phyloP scores from a whole-genome alignment of 1,140 invertebrate genomes.

The Lanistes nyassanus region DNA sequence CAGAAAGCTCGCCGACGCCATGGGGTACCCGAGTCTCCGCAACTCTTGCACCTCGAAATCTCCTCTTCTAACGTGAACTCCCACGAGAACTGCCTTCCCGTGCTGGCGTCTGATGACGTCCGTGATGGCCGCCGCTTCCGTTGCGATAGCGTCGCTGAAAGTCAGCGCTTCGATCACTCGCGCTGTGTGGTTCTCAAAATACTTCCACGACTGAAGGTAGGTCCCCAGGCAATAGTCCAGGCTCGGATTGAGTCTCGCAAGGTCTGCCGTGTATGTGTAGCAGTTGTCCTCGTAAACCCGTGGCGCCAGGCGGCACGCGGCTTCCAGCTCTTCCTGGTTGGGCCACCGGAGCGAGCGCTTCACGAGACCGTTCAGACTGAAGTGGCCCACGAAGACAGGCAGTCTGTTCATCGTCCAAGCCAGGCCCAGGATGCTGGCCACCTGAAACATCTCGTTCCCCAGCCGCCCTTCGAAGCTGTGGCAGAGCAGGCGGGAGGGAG shows the following conservation, averaged over 20 bases:
- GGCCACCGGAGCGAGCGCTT: neutral
- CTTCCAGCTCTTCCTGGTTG: neutral
- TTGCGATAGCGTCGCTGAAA: slow-evolving; percentile 34
- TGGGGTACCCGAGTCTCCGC: slow-evolving; percentile 27
- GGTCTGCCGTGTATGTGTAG: slow-evolving; percentile 33
- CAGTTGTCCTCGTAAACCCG: neutral
- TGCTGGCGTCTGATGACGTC: slow-evolving; percentile 9
- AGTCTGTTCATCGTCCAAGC: slow-evolving; percentile 34
- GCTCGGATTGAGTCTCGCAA: slow-evolving; percentile 27
- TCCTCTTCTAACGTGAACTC: slow-evolving; percentile 51
- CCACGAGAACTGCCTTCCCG: slow-evolving; percentile 31
- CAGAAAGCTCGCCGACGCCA: slow-evolving; percentile 31
- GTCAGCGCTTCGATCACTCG: slow-evolving; percentile 36
- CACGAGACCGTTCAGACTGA: slow-evolving; percentile 20
- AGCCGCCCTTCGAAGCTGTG: slow-evolving; percentile 39
- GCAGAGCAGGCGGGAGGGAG: slow-evolving; percentile 25
- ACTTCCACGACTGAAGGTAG: slow-evolving; percentile 52
- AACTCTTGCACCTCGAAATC: slow-evolving; percentile 34
- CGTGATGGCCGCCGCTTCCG: slow-evolving; percentile 26
- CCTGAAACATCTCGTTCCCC: slow-evolving; percentile 52
- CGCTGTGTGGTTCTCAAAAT: slow-evolving; percentile 36
- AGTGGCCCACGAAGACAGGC: slow-evolving; percentile 26
- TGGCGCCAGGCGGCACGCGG: neutral
- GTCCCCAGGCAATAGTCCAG: slow-evolving; percentile 25
- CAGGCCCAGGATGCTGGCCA: slow-evolving; percentile 40